These are phyloP conservation scores for Abrostola triplasia DNA, from an alignment of 2,888 invertebrate genomes.

Conservation along the genomic window DNA sequence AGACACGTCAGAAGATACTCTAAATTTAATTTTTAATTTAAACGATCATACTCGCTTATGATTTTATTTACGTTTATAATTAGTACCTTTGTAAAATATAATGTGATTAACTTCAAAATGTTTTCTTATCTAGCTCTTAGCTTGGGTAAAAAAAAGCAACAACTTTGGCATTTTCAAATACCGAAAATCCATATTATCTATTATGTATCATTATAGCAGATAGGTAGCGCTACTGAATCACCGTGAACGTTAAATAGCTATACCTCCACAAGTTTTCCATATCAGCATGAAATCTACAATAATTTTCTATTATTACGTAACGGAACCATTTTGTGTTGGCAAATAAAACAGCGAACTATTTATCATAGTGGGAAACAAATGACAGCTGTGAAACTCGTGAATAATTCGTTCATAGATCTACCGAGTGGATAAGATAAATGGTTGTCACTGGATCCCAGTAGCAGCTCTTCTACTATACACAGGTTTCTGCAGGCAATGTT, in stretches of 20 bases:
- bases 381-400: conserved; percentile 49
- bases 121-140: neutral
- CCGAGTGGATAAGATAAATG: conserved; percentile 45
- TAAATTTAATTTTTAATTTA: no score
- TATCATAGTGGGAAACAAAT: conserved; percentile 39
- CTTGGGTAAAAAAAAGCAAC: no score
- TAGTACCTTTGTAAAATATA: no score
- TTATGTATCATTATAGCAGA: neutral
- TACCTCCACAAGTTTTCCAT: neutral
- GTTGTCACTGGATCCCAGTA: conserved; percentile 21
- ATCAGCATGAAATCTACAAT: conserved; percentile 1
- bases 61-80: no score
- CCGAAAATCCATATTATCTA: neutral
- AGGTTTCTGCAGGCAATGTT: conserved; percentile 30
- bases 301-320: conserved; percentile 7
- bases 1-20: no score
- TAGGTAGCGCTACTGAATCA: neutral
- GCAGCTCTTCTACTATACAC: conserved; percentile 22
- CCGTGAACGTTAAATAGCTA: conserved; percentile 1
- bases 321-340: conserved; percentile 15
- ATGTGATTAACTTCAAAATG: neutral
- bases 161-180: neutral
- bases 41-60: no score
- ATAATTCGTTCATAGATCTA: conserved; percentile 50
- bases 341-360: conserved; percentile 40